Conservation (phyloP, 35 echinoderm and acorn worm species). For the Diadema setosum region DNA sequence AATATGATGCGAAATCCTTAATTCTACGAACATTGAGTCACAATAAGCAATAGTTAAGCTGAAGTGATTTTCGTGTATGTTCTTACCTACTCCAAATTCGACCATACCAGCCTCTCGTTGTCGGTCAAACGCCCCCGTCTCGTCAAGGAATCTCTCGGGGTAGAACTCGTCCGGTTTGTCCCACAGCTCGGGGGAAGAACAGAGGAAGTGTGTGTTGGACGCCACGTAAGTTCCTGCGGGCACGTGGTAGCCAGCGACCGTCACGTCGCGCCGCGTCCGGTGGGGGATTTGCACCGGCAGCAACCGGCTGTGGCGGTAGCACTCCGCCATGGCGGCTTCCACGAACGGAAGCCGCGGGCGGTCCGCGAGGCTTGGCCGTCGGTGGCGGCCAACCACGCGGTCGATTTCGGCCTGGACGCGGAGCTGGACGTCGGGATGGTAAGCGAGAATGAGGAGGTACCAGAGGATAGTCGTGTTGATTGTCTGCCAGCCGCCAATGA, state of each 20-base stretch:
- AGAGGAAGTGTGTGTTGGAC: conserved; percentile 1
- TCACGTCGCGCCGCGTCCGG: conserved; percentile 20
- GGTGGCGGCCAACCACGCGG: background rate
- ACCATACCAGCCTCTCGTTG: background rate
- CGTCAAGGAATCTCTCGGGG: conserved; percentile 39
- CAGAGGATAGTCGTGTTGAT: background rate
- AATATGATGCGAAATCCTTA: too few species aligned
- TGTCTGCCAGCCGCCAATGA: conserved; percentile 9
- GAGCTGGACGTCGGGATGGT: background rate
- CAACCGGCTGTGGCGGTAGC: conserved; percentile 58
- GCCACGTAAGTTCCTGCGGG: conserved; percentile 23
- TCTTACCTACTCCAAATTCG: background rate
- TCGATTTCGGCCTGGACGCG: background rate
- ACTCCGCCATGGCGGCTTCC: conserved; percentile 68
- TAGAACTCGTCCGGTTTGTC: conserved; percentile 14
- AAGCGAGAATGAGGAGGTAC: background rate
- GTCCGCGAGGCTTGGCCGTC: conserved; percentile 1
- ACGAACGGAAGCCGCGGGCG: conserved; percentile 17
- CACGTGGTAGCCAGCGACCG: background rate
- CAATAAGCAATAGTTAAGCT: too few species aligned
- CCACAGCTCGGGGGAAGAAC: conserved; percentile 19
- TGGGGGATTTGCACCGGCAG: conserved; percentile 78
- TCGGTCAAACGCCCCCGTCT: background rate
- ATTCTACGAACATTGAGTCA: too few species aligned
- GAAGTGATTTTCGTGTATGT: too few species aligned